Percentiles rank a stretch among this genome's conserved stretches.
Evolutionary conservation across 2,797 vertebrate species (phyloP).

Genomic region (Poecile montanus): DNA sequence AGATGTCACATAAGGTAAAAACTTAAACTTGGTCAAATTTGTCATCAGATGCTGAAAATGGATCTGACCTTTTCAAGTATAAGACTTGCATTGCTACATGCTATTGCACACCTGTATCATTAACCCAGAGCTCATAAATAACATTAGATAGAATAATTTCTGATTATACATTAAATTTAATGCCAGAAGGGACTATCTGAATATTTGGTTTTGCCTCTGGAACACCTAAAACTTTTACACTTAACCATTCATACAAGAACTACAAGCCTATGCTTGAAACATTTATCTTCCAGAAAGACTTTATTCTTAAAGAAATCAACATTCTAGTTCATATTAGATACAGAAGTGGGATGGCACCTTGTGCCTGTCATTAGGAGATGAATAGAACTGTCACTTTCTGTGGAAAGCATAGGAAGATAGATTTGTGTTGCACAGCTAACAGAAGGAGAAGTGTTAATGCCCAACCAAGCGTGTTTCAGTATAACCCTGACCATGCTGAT

Average conservation of each 20-base stretch:
- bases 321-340: neutral
- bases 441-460: neutral
- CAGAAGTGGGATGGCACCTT: neutral
- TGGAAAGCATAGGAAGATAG: neutral
- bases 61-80: neutral
- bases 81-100: neutral
- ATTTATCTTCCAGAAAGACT: neutral
- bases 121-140: neutral
- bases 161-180: neutral
- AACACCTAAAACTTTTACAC: neutral
- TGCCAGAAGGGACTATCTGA: neutral
- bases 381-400: neutral
- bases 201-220: neutral
- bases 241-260: neutral
- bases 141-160: neutral
- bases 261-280: neutral
- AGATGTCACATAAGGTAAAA: neutral
- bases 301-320: neutral
- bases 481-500: neutral
- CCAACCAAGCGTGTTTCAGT: neutral
- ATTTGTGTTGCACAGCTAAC: neutral
- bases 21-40: neutral
- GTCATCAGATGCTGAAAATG: neutral
- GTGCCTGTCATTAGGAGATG: neutral
- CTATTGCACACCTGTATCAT: neutral